Evolutionary conservation across 2,888 invertebrate genomes (phyloP).

Genomic region (Hydroisotoma schaefferi): DNA sequence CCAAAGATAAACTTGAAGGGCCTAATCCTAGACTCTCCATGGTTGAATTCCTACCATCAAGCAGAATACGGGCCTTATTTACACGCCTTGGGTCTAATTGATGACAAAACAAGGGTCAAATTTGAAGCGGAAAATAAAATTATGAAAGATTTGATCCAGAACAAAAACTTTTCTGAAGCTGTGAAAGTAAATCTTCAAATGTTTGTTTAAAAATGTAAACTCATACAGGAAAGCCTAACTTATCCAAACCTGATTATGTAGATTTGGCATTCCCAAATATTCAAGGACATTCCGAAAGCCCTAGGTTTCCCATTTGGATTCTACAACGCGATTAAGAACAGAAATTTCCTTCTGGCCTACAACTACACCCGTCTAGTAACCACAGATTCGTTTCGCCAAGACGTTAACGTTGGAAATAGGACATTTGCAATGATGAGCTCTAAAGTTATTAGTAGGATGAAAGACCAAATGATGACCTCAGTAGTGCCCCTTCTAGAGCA

Average conservation of each 20-base stretch:
- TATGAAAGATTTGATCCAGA: slow-evolving; percentile 30
- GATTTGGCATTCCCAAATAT: not conserved
- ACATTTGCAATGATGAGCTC: slow-evolving; percentile 5
- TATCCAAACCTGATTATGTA: too few species aligned
- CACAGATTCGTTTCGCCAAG: slow-evolving; percentile 1
- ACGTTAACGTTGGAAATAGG: slow-evolving; percentile 18
- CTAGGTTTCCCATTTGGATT: not conserved
- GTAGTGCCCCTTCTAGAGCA: not conserved
- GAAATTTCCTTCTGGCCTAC: too few species aligned
- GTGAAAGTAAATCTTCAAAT: too few species aligned
- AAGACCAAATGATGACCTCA: not conserved
- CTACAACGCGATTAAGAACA: too few species aligned
- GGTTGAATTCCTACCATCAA: slow-evolving; percentile 49
- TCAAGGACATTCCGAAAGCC: not conserved
- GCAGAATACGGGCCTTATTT: slow-evolving; percentile 52
- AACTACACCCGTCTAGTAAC: slow-evolving; percentile 10
- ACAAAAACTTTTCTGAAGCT: slow-evolving; percentile 33
- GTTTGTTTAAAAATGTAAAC: too few species aligned
- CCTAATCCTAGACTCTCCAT: slow-evolving; percentile 42
- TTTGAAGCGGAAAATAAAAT: slow-evolving; percentile 40
- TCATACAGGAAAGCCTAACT: too few species aligned
- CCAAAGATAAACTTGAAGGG: slow-evolving; percentile 62
- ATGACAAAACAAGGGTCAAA: slow-evolving; percentile 39
- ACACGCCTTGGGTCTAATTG: slow-evolving; percentile 51
- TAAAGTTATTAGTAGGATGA: not conserved